Base-by-base conservation (phyloP, 2,113 vertebrate species). In the Malurus alboscapulatus region DNA sequence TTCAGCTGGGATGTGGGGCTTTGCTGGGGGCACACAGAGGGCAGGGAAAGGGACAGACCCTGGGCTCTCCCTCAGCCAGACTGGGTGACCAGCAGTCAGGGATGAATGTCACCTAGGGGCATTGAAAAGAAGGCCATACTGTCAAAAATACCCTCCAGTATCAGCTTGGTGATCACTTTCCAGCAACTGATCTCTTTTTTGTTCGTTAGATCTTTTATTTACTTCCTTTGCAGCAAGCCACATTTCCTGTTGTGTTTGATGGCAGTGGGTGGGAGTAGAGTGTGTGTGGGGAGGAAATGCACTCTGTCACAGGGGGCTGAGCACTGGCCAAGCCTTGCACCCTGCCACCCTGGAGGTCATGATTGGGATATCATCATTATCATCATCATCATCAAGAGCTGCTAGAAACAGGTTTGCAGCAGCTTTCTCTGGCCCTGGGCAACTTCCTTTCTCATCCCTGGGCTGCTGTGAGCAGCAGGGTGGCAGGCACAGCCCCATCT, bases 381-480 rank as follows among this genome's bases (percentile, higher is more conserved):
- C 50, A 55, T 10, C 51, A 54, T 14, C 2, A 30, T 14, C 45
- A 10, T 26, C 21, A 47, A 1, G 16, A 61, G 4, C 29, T 51
- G 19, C 50, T 89, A 48, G 34, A 69, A 90, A 65, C 0, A 3
- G 25, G 27, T 67, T 53, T 79, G 48, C 71, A 81, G 66, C 32
- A 87, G 44, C n/a, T 75, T 11, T 87, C 20, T 53, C 18, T 7
- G 38, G 53, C 1, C 3, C 36, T 25, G 65, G n/a, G n/a, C 63
- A 84, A 25, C 7, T 27, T 54, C n/a, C 27, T 29, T 77, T 84
- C 42, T 38, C 12, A 21, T 3, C 14, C 10, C 8, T 4, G 34
- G 25, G 55, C 50, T 53, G 17, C 47, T 51, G 0, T 0, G 40
- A 77, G 42, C 65, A 58, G 59, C 0, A 0, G 18, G 8, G 10